These are phyloP conservation scores for Drosophila prostipennis DNA, from an alignment of 2,888 invertebrate genomes.

Conservation along the genomic window DNA sequence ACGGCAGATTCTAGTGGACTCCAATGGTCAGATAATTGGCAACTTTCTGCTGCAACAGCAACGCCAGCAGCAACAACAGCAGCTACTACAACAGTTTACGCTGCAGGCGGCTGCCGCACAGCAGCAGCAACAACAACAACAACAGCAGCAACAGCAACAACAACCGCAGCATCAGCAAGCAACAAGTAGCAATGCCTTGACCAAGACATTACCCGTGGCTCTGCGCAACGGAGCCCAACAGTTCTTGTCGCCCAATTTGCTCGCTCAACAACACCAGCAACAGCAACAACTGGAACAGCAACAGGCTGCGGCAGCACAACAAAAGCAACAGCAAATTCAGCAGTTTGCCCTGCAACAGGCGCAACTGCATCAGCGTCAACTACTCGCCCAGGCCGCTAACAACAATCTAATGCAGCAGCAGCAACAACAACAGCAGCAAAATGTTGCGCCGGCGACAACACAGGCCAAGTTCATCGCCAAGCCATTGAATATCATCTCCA, in stretches of 20 bases:
- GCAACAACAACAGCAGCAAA: conserved; percentile 63
- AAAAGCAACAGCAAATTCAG: conserved; percentile 74
- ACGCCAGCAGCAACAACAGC: conserved; percentile 65
- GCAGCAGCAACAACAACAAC: conserved; percentile 64
- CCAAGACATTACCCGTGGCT: conserved; percentile 67
- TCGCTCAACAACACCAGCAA: conserved; percentile 67
- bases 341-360: conserved; percentile 76
- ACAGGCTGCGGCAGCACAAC: conserved; percentile 54
- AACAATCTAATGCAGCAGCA: conserved; percentile 69
- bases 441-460: conserved; percentile 45
- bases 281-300: conserved; percentile 65
- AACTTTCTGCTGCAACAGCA: conserved; percentile 78
- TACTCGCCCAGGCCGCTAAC: conserved; percentile 70
- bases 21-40: conserved; percentile 83
- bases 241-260: conserved; percentile 63
- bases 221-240: conserved; percentile 76
- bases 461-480: conserved; percentile 81
- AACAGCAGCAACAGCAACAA: conserved; percentile 63
- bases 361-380: conserved; percentile 72
- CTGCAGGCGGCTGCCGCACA: conserved; percentile 63
- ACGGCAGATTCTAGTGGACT: conserved; percentile 82
- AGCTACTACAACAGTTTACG: conserved; percentile 62
- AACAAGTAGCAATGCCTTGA: conserved; percentile 62
- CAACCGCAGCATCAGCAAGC: conserved; percentile 64
- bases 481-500: conserved; percentile 82